Base-by-base conservation (phyloP, 2,797 vertebrate genomes). In the Manis pentadactyla region DNA sequence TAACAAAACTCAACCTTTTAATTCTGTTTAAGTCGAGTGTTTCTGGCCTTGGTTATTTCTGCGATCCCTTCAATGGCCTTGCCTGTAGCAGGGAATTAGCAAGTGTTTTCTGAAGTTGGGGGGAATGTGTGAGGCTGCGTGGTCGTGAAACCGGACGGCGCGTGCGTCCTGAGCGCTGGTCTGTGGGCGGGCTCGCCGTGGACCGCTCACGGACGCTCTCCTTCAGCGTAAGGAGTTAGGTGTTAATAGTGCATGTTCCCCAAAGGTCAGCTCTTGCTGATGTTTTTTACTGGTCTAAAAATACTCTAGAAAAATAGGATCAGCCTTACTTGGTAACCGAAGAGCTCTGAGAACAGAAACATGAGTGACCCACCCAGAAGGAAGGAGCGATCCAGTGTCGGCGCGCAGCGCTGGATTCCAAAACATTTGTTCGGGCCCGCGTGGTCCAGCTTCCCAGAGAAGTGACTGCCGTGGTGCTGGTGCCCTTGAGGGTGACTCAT, bases 401-500 rank as follows among this genome's bases (percentile, higher is more conserved):
- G 55, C 37, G 31, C n/a, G 46, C 9, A 55, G 73, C 81, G 55
- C 3, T 92, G 86, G 21, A 63, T 78, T 94, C 89, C 87, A 81
- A 84, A 97, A 64, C 94, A 87, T 94, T 96, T 96, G 94, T 51
- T 53, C 34, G 89, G 37, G 66, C 78, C 21, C 85, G 29, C 49
- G 77, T 66, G 73, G 92, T 95, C 89, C 95, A 87, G 73, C 83
- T 91, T 96, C 95, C 84, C 97, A 91, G 90, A 91, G 96, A 94
- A 73, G 39, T 91, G 93, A 77, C 25, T 93, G 91, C 83, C 69
- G 5, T 73, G 57, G 31, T 2, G 37, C 18, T 21, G 49, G 88
- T 96, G 92, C 86, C 57, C 55, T 93, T 74, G 69, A 29, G 37
- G 37, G 29, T 97, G 97, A 97, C 93, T 97, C 96, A 97, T 53